These are phyloP conservation scores for Sesia bembeciformis DNA, from an alignment of 2,888 invertebrate species.

Conservation along the genomic window DNA sequence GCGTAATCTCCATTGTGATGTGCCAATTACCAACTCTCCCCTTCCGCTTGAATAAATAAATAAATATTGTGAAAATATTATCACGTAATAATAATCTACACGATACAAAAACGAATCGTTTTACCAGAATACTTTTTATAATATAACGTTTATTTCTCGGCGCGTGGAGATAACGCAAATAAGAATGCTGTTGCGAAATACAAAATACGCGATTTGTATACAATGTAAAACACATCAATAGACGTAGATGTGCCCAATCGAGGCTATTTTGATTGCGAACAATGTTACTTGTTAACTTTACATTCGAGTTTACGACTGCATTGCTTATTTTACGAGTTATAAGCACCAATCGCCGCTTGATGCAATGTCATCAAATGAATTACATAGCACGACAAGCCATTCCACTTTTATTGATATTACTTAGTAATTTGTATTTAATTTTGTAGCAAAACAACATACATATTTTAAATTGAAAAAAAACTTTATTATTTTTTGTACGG, in stretches of 20 bases:
- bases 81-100: neutral
- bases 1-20: conserved; percentile 66
- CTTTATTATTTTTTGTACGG: neutral
- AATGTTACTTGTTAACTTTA: conserved; percentile 15
- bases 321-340: conserved; percentile 20
- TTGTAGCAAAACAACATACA: neutral
- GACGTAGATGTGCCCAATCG: neutral
- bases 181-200: neutral
- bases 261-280: conserved; percentile 15
- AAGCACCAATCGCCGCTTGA: conserved; percentile 13
- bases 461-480: neutral
- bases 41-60: conserved; percentile 64
- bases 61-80: conserved; percentile 50
- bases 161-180: neutral
- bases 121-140: neutral
- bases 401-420: neutral
- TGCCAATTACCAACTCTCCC: conserved; percentile 69
- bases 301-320: conserved; percentile 16
- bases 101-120: neutral
- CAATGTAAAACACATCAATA: neutral
- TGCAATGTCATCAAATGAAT: conserved; percentile 15
- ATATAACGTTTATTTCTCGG: neutral
- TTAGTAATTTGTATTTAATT: neutral
- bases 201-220: neutral
- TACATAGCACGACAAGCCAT: conserved; percentile 5